These are phyloP conservation scores for Manduca sexta DNA, from an alignment of 1,140 invertebrate genomes.

Conservation along the genomic window DNA sequence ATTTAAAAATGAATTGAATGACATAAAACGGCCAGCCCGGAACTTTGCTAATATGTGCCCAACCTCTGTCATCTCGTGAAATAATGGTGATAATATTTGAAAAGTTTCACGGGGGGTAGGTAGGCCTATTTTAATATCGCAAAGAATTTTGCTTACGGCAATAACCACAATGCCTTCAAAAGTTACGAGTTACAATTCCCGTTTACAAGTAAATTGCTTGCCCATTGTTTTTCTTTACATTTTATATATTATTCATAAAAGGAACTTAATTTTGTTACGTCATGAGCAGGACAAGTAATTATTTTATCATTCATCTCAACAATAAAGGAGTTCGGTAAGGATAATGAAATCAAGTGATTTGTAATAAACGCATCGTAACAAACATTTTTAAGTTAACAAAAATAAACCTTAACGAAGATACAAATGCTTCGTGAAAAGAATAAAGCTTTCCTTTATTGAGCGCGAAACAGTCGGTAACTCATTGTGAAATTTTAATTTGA, in stretches of 20 bases:
- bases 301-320: constrained; percentile 1
- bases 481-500: no score
- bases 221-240: constrained; percentile 1
- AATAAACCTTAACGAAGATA: no score
- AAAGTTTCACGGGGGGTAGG: constrained; percentile 58
- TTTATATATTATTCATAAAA: constrained; percentile 3
- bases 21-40: constrained; percentile 42
- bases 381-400: no score
- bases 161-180: constrained; percentile 39
- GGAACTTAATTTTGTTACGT: constrained; percentile 8
- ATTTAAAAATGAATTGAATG: constrained; percentile 49
- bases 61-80: constrained; percentile 67
- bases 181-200: constrained; percentile 5
- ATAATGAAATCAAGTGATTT: constrained; percentile 6
- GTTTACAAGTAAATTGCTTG: constrained; percentile 5
- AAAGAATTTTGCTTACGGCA: constrained; percentile 56
- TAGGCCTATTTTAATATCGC: constrained; percentile 47
- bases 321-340: constrained; percentile 8
- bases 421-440: no score
- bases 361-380: no score
- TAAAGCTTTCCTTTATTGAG: no score
- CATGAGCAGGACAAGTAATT: constrained; percentile 9
- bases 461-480: no score
- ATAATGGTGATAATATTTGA: constrained; percentile 70
- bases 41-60: constrained; percentile 70